These are phyloP conservation scores for Buathra laborator DNA, from an alignment of 2,888 invertebrate genomes.

Conservation along the genomic window DNA sequence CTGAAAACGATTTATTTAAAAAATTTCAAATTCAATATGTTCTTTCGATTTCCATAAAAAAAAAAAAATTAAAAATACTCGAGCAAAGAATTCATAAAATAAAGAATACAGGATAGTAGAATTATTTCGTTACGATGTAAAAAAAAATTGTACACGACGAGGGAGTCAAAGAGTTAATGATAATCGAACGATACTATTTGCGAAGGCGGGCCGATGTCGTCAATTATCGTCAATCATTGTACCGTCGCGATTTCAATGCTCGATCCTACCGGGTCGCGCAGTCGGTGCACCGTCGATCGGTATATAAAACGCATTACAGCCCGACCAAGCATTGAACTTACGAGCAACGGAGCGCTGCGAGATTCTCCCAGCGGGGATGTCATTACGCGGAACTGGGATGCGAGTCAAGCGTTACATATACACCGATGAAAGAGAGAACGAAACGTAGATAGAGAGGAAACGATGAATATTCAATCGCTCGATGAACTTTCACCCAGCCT, in stretches of 20 bases:
- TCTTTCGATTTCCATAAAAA: too few species aligned
- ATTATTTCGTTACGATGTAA: not conserved
- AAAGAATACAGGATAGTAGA: not conserved
- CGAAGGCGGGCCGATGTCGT: conserved; percentile 1
- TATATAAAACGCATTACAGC: conserved; percentile 68
- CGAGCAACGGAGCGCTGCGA: conserved; percentile 57
- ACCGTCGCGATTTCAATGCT: conserved; percentile 80
- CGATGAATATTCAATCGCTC: not conserved
- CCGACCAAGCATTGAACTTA: conserved; percentile 81
- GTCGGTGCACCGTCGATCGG: conserved; percentile 69
- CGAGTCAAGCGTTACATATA: not conserved
- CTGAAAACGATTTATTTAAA: too few species aligned
- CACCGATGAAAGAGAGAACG: not conserved
- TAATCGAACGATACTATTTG: not conserved
- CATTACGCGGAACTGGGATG: conserved; percentile 37
- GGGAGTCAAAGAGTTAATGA: not conserved
- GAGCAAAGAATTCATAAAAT: too few species aligned
- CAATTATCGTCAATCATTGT: conserved; percentile 9
- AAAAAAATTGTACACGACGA: too few species aligned
- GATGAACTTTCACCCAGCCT: conserved; percentile 16
- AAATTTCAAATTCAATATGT: too few species aligned
- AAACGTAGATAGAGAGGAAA: not conserved
- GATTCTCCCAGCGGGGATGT: conserved; percentile 49
- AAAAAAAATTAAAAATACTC: not conserved
- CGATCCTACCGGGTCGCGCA: conserved; percentile 46